Percentiles rank a stretch among this genome's conserved stretches.
These are phyloP conservation scores for Bicyclus anynana DNA, from an alignment of 1,140 invertebrate species.

Conservation along the genomic window DNA sequence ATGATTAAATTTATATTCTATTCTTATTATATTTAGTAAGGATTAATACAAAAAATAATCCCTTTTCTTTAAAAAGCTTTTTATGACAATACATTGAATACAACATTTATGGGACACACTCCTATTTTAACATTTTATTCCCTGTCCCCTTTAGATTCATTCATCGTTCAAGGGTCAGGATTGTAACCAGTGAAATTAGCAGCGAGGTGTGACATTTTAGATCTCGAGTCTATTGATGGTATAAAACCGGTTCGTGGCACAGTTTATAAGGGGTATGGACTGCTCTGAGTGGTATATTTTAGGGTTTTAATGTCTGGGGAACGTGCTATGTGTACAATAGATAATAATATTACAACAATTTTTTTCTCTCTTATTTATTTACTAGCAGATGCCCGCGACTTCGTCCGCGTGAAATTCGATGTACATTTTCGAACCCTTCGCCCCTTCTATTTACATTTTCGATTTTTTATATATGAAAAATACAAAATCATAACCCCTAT, in stretches of 20 bases:
- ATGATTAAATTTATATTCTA: too few species aligned
- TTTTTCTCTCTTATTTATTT: too few species aligned
- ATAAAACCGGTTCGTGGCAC: constrained; percentile 28
- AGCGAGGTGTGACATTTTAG: constrained; percentile 35
- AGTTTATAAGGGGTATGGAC: constrained; percentile 24
- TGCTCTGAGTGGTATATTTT: constrained; percentile 20
- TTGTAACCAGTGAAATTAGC: constrained; percentile 42
- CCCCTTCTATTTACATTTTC: too few species aligned
- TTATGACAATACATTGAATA: background rate
- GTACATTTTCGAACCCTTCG: too few species aligned
- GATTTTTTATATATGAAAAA: too few species aligned
- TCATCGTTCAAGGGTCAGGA: constrained; percentile 25
- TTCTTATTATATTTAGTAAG: too few species aligned
- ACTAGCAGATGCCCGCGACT: too few species aligned
- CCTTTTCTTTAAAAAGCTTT: background rate
- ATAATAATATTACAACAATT: background rate
- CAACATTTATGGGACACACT: background rate
- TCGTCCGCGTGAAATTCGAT: too few species aligned
- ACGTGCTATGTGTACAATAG: constrained; percentile 17
- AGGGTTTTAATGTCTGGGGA: background rate
- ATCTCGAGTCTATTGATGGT: constrained; percentile 27
- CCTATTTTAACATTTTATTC: constrained; percentile 8
- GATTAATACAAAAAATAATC: too few species aligned
- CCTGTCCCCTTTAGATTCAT: constrained; percentile 8
- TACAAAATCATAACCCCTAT: too few species aligned